Evolutionary conservation across 1,140 invertebrate genomes (phyloP).

Genomic region (Drosophila saltans): DNA sequence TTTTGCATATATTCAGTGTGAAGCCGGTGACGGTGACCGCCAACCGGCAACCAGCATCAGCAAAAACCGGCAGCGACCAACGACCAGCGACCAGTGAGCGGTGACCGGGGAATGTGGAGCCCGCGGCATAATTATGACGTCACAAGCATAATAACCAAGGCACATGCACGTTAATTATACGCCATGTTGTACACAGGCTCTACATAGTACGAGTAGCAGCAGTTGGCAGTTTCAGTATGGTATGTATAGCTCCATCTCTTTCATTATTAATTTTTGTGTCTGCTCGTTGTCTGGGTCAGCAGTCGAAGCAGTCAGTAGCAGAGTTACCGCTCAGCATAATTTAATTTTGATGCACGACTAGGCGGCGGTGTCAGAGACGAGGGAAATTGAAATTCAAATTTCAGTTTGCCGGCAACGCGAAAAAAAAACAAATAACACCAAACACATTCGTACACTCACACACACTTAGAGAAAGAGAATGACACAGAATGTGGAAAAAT

Average conservation of each 20-base stretch:
- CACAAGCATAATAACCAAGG: conserved; percentile 72
- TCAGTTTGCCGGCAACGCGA: conserved; percentile 51
- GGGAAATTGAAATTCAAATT: conserved; percentile 79
- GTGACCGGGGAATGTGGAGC: conserved; percentile 9
- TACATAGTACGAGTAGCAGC: conserved; percentile 2
- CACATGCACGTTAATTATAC: conserved; percentile 81
- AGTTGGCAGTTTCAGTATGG: not conserved
- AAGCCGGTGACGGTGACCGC: conserved; percentile 5
- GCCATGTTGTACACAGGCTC: conserved; percentile 66
- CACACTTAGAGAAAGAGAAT: not conserved
- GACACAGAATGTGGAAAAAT: conserved; percentile 52
- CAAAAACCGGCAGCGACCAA: not conserved
- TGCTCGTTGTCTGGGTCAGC: conserved; percentile 78
- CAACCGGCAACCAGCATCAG: not conserved
- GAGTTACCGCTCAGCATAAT: conserved; percentile 71
- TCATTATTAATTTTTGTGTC: conserved; percentile 77
- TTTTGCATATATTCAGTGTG: conserved; percentile 66
- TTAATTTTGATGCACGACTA: conserved; percentile 73
- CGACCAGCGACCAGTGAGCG: not conserved
- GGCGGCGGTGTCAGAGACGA: conserved; percentile 38
- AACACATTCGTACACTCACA: not conserved
- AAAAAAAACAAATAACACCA: conserved; percentile 28
- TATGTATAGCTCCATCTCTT: conserved; percentile 29
- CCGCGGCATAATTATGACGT: conserved; percentile 59
- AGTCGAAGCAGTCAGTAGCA: conserved; percentile 31